A percentile compares a stretch with the other conserved stretches of the same genome.
Conservation (phyloP, 2,888 invertebrate genomes). For the Monochamus alternatus region DNA sequence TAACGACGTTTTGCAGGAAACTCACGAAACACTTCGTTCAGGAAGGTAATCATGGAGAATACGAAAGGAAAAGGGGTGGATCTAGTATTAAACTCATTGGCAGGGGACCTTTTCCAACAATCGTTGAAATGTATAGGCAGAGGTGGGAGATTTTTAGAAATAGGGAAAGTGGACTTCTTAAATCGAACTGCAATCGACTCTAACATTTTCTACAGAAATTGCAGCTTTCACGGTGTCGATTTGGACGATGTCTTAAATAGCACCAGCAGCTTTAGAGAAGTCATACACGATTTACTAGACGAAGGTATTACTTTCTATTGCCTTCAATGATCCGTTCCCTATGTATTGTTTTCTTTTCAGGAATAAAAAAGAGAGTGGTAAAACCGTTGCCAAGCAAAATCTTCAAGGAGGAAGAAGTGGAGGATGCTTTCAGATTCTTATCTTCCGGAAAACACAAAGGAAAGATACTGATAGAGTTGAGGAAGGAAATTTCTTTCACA, state of each 20-base stretch:
- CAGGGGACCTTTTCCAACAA: conserved; percentile 89
- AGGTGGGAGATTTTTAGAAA: conserved; percentile 84
- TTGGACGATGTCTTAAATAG: conserved; percentile 79
- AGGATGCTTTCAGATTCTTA: conserved; percentile 80
- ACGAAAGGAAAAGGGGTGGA: conserved; percentile 93
- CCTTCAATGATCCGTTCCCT: not conserved
- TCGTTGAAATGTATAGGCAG: conserved; percentile 76
- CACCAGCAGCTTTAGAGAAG: conserved; percentile 70
- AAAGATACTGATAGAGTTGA: conserved; percentile 74
- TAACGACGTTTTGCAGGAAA: conserved; percentile 74
- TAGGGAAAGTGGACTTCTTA: conserved; percentile 87
- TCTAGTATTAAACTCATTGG: conserved; percentile 90
- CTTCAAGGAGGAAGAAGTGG: conserved; percentile 78
- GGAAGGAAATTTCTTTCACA: conserved; percentile 53
- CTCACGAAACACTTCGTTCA: conserved; percentile 90
- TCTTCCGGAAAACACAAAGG: conserved; percentile 85
- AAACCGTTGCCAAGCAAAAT: conserved; percentile 79
- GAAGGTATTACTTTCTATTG: conserved; percentile 64
- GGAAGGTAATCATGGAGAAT: conserved; percentile 84
- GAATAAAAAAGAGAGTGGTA: conserved; percentile 78
- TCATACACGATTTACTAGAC: conserved; percentile 73
- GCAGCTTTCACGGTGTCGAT: conserved; percentile 85
- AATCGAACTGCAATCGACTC: conserved; percentile 76
- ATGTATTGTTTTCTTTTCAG: conserved; percentile 31
- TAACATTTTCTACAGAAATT: conserved; percentile 80